Conservation (phyloP, 2,888 invertebrate species). For the Pandemis heparana region DNA sequence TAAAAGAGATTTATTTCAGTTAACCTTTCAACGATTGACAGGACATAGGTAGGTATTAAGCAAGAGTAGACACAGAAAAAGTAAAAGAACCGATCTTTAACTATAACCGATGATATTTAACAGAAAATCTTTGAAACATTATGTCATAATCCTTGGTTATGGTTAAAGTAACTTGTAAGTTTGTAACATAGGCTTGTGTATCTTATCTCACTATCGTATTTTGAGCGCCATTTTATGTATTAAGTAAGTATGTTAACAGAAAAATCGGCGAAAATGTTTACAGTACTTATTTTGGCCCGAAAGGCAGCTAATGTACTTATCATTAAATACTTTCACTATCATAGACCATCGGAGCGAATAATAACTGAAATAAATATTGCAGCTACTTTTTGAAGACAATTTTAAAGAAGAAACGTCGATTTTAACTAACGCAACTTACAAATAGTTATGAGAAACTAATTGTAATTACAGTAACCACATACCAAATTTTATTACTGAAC, state of each 20-base stretch:
- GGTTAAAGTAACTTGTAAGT: too few species aligned
- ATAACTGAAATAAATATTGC: constrained; percentile 38
- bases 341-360: constrained; percentile 57
- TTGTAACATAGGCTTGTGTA: too few species aligned
- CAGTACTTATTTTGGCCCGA: background rate
- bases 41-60: too few species aligned
- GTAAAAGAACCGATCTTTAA: too few species aligned
- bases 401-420: constrained; percentile 57
- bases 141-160: too few species aligned
- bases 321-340: constrained; percentile 58
- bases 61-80: too few species aligned
- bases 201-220: too few species aligned
- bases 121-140: too few species aligned
- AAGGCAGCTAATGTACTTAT: background rate
- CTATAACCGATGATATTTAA: too few species aligned
- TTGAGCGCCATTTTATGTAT: too few species aligned
- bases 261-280: background rate
- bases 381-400: constrained; percentile 65
- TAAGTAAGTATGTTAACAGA: background rate
- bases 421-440: constrained; percentile 43
- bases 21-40: too few species aligned
- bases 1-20: too few species aligned
- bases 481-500: background rate
- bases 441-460: constrained; percentile 1
- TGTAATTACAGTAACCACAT: background rate